Evolutionary conservation across 2,888 invertebrate genomes (phyloP).

Genomic region (Zhuqinia jingwanae): DNA sequence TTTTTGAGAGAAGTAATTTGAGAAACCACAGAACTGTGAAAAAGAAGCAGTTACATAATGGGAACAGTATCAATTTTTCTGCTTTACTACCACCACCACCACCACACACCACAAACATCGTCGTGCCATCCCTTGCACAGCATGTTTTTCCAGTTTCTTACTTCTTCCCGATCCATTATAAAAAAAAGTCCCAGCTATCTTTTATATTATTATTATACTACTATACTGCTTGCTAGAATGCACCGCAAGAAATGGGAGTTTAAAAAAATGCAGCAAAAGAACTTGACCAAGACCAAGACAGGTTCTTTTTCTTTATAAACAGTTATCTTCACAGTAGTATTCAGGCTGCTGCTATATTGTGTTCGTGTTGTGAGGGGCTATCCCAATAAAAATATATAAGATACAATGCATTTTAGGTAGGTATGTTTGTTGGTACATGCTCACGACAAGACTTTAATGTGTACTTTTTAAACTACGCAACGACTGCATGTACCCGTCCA

Average conservation of each 20-base stretch:
- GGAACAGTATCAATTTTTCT: neutral
- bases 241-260: neutral
- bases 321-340: conserved; percentile 52
- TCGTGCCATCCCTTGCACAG: neutral
- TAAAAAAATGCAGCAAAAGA: conserved; percentile 15
- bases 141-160: conserved; percentile 72
- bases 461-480: neutral
- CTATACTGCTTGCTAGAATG: neutral
- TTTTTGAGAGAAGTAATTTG: conserved; percentile 10
- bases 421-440: conserved; percentile 39
- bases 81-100: neutral
- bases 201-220: no score
- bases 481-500: neutral
- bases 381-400: conserved; percentile 59
- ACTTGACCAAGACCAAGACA: conserved; percentile 65
- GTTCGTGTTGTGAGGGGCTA: conserved; percentile 39
- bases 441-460: conserved; percentile 18
- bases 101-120: neutral
- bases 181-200: conserved; percentile 27
- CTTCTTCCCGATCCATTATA: conserved; percentile 63
- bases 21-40: conserved; percentile 36
- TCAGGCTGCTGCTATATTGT: neutral
- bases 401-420: conserved; percentile 39
- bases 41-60: conserved; percentile 13
- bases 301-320: conserved; percentile 66